Conservation (phyloP, 2,797 vertebrate genomes). For the Hipposideros larvatus region DNA sequence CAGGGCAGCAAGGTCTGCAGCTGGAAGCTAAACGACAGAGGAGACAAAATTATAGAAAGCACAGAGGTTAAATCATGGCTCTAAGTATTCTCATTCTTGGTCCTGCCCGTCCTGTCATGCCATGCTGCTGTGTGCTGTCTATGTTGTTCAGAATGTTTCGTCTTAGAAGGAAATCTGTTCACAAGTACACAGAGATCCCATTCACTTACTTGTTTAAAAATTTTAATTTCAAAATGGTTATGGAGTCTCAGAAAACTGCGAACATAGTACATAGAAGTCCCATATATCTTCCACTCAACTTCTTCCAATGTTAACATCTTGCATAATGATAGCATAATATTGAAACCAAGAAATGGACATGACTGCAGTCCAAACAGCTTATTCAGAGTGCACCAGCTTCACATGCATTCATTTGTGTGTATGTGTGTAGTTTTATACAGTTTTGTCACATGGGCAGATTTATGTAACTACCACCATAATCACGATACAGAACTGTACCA, state of each 20-base stretch:
- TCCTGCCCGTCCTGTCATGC: neutral
- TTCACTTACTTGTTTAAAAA: neutral
- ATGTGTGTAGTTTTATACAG: neutral
- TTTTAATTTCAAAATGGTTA: neutral
- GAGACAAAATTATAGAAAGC: neutral
- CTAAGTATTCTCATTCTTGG: neutral
- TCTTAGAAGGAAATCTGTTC: neutral
- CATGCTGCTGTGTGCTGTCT: neutral
- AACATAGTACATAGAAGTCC: neutral
- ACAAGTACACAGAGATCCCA: neutral
- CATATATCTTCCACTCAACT: neutral
- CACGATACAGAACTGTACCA: neutral
- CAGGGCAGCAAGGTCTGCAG: neutral
- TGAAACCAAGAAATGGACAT: neutral
- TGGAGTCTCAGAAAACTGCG: neutral
- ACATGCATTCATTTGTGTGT: neutral
- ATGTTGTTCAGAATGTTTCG: neutral
- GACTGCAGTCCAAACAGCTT: neutral
- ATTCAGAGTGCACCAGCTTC: neutral
- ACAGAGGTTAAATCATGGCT: neutral
- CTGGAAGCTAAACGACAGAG: neutral
- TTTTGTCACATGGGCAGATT: neutral
- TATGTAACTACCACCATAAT: neutral
- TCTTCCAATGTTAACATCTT: neutral
- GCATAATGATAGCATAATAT: neutral